Percentiles rank a stretch among this genome's conserved stretches.
phyloP scores from a whole-genome alignment of 1,140 invertebrate species.

The Gyrodactylus salaris region DNA sequence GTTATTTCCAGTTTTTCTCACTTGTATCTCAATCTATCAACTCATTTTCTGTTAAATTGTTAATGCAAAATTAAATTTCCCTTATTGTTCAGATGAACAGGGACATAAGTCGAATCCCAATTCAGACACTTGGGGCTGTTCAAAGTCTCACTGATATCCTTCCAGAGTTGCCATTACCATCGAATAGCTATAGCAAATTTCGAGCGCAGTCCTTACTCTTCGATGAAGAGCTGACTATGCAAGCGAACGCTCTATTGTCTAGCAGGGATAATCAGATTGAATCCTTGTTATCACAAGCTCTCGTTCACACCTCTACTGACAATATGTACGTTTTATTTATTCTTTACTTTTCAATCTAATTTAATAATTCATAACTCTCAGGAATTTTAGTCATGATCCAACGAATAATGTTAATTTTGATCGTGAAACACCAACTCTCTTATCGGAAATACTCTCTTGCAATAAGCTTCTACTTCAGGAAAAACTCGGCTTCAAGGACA shows the following conservation, averaged over 20 bases:
- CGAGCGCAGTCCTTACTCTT: not conserved
- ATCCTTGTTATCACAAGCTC: not conserved
- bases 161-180: not conserved
- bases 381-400: not conserved
- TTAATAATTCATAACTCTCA: not conserved
- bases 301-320: not conserved
- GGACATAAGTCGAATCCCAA: not conserved
- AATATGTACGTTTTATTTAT: constrained; percentile 1
- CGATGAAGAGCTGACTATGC: not conserved
- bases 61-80: no score
- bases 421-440: not conserved
- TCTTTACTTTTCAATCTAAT: not conserved
- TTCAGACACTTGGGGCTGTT: not conserved
- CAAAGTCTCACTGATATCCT: not conserved
- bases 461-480: not conserved
- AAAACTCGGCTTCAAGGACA: not conserved
- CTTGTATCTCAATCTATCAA: no score
- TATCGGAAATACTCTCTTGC: not conserved
- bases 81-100: not conserved
- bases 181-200: not conserved
- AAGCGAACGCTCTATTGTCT: not conserved
- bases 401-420: not conserved
- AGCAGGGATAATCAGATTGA: not conserved
- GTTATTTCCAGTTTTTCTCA: no score
- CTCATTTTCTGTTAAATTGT: no score